Percentiles rank a stretch among this genome's conserved stretches.
Conservation (phyloP, 2,888 invertebrate species). For the Lysandra coridon region DNA sequence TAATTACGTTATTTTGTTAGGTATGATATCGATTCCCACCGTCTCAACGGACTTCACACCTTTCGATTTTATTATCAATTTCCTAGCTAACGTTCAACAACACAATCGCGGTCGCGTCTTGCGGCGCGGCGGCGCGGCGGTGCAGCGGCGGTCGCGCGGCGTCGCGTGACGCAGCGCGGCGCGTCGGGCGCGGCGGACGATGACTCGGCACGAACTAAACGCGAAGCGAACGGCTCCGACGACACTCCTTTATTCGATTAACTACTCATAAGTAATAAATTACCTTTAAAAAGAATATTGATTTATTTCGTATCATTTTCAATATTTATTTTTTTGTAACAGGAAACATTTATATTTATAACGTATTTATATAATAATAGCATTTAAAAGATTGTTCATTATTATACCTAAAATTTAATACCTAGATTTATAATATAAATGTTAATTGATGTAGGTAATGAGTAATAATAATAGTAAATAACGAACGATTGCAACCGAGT, state of each 20-base stretch:
- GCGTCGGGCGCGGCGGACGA: slow-evolving; percentile 61
- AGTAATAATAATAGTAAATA: slow-evolving; percentile 76
- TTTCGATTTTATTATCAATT: slow-evolving; percentile 80
- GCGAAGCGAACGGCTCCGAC: slow-evolving; percentile 73
- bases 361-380: slow-evolving; percentile 82
- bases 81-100: slow-evolving; percentile 81
- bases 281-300: slow-evolving; percentile 80
- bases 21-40: slow-evolving; percentile 79
- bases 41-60: slow-evolving; percentile 76
- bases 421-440: slow-evolving; percentile 79
- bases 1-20: slow-evolving; percentile 80
- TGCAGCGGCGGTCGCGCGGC: slow-evolving; percentile 46
- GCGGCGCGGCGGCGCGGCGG: slow-evolving; percentile 55
- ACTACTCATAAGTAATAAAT: slow-evolving; percentile 80
- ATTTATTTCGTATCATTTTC: slow-evolving; percentile 80
- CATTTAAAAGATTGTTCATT: slow-evolving; percentile 82
- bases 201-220: slow-evolving; percentile 69
- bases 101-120: slow-evolving; percentile 74
- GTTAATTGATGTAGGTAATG: slow-evolving; percentile 80
- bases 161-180: slow-evolving; percentile 40
- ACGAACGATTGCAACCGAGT: slow-evolving; percentile 74
- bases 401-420: slow-evolving; percentile 81
- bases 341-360: slow-evolving; percentile 82
- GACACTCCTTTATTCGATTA: slow-evolving; percentile 79
- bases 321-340: slow-evolving; percentile 78